Conservation (phyloP, 2,888 invertebrate species). For the Dryocosmus kuriphilus region DNA sequence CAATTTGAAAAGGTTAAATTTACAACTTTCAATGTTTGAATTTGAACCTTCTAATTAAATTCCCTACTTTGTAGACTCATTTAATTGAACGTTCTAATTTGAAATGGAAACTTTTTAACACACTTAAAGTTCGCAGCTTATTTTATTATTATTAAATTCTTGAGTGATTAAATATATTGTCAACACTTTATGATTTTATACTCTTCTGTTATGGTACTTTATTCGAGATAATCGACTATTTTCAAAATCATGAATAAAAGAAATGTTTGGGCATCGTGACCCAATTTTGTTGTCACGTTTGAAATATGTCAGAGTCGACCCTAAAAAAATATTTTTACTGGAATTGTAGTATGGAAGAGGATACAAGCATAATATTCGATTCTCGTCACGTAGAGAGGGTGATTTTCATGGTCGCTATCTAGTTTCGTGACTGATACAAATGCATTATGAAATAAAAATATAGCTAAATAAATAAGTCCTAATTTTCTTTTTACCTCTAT, state of each 20-base stretch:
- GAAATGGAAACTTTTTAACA: no score
- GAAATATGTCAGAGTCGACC: neutral
- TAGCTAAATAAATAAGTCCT: neutral
- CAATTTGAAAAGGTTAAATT: no score
- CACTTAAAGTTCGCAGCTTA: no score
- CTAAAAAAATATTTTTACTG: neutral
- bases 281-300: neutral
- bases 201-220: no score
- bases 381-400: slow-evolving; percentile 6
- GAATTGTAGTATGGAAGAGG: neutral
- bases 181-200: no score
- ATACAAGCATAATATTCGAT: slow-evolving; percentile 1
- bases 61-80: no score
- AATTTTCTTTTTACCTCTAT: neutral
- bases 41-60: no score
- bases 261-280: no score
- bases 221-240: neutral
- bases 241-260: neutral
- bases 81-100: no score
- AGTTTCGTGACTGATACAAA: neutral
- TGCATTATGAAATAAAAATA: slow-evolving; percentile 1
- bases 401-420: slow-evolving; percentile 2
- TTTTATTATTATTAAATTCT: no score
- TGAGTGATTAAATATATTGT: no score
- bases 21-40: no score